These are phyloP conservation scores for Rhinella marina DNA, from an alignment of 2,797 vertebrate species.

Conservation along the genomic window DNA sequence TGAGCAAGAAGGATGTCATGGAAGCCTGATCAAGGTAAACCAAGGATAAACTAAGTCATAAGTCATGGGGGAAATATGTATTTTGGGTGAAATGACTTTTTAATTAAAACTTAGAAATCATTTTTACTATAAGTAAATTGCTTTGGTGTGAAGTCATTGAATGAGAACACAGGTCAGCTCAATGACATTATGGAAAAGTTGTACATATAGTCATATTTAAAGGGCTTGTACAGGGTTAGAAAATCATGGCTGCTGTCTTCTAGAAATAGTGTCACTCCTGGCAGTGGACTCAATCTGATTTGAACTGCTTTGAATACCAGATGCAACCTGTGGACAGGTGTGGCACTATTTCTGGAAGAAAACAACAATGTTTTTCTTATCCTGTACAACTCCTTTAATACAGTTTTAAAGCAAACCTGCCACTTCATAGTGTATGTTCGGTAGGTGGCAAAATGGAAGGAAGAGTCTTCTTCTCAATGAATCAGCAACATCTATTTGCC, in stretches of 20 bases:
- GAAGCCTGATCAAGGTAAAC: slow-evolving; percentile 3
- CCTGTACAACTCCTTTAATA: too few species aligned
- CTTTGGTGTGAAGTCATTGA: background rate
- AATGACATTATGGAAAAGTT: background rate
- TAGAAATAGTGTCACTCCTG: too few species aligned
- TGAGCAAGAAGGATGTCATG: background rate
- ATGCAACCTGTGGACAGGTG: too few species aligned
- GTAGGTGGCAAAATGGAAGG: background rate
- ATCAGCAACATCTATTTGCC: background rate
- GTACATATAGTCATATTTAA: background rate
- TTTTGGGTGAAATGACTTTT: slow-evolving; percentile 5
- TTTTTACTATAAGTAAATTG: slow-evolving; percentile 6
- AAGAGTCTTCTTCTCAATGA: background rate
- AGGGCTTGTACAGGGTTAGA: background rate
- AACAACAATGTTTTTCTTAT: too few species aligned
- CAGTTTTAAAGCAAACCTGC: background rate
- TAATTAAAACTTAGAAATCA: slow-evolving; percentile 6
- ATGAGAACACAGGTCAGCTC: background rate
- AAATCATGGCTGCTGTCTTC: background rate
- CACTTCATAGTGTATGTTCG: background rate
- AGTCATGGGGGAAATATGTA: slow-evolving; percentile 21
- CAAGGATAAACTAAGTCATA: slow-evolving; percentile 14
- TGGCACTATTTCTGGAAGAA: too few species aligned
- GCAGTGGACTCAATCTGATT: too few species aligned
- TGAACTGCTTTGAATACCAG: too few species aligned